phyloP scores from a whole-genome alignment of 2,797 vertebrate species.

The Neoniphon sammara region DNA sequence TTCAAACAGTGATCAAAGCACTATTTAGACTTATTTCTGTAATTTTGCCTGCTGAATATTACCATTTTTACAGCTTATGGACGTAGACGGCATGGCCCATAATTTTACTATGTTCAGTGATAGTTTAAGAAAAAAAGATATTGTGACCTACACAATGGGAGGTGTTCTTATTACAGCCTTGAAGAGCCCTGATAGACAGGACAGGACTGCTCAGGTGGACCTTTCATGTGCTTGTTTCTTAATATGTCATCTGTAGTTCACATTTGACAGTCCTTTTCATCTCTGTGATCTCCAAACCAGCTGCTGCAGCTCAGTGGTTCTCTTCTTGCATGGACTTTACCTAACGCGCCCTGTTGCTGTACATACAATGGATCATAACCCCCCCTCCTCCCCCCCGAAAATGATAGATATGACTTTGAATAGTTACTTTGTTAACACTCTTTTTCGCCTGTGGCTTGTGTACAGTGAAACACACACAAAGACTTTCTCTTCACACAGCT shows the following conservation, averaged over 20 bases:
- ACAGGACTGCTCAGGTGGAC: slow-evolving; percentile 18
- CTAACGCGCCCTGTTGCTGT: slow-evolving; percentile 11
- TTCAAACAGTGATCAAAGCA: neutral
- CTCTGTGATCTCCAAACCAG: slow-evolving; percentile 14
- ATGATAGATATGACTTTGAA: neutral
- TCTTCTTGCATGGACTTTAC: slow-evolving; percentile 29
- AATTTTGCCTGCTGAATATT: neutral
- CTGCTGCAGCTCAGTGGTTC: slow-evolving; percentile 12
- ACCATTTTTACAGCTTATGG: slow-evolving; percentile 6
- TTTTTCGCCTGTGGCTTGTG: slow-evolving; percentile 46
- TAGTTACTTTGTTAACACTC: slow-evolving; percentile 67
- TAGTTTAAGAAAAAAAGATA: neutral
- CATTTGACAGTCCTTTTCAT: neutral
- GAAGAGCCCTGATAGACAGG: neutral
- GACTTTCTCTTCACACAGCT: slow-evolving; percentile 54
- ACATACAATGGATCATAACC: slow-evolving; percentile 14
- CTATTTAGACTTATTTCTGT: neutral
- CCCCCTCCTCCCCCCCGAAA: neutral
- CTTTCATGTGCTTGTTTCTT: slow-evolving; percentile 15
- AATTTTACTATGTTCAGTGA: neutral
- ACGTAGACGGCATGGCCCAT: slow-evolving; percentile 20
- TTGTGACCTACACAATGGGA: neutral
- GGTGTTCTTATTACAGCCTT: neutral
- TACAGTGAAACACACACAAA: slow-evolving; percentile 53
- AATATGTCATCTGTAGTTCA: neutral